Conservation (phyloP, 1,140 invertebrate genomes). For the Zaprionus kolodkinae region DNA sequence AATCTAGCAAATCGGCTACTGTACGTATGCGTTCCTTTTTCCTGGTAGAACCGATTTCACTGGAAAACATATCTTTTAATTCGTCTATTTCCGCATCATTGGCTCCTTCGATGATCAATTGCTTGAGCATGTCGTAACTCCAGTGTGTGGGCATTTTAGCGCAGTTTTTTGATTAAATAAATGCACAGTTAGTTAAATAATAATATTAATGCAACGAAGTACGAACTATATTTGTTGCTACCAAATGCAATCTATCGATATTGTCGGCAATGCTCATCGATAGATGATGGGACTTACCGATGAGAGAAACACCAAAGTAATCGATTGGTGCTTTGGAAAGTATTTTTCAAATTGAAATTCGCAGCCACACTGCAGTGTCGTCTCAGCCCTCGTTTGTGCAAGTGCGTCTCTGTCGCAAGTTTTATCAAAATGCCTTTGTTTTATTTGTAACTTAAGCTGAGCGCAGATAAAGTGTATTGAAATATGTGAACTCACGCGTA, state of each 20-base stretch:
- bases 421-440: conserved; percentile 50
- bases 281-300: not conserved
- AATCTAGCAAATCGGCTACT: conserved; percentile 64
- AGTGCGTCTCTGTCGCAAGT: conserved; percentile 44
- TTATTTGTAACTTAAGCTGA: conserved; percentile 46
- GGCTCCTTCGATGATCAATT: conserved; percentile 38
- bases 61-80: conserved; percentile 47
- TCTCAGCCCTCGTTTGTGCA: conserved; percentile 50
- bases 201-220: not conserved
- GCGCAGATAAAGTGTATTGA: conserved; percentile 29
- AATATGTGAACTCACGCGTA: conserved; percentile 35
- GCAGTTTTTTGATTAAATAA: not conserved
- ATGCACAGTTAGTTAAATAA: not conserved
- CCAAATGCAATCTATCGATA: not conserved
- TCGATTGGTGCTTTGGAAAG: not conserved
- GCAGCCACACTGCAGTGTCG: conserved; percentile 40
- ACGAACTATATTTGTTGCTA: not conserved
- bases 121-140: conserved; percentile 66
- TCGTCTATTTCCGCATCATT: conserved; percentile 37
- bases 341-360: conserved; percentile 7
- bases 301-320: not conserved
- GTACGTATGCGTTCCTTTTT: conserved; percentile 47
- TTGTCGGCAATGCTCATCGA: not conserved
- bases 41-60: conserved; percentile 57
- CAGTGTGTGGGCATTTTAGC: conserved; percentile 28